Evolutionary conservation across 2,113 vertebrate species (phyloP).

Genomic region (Elaphurus davidianus): DNA sequence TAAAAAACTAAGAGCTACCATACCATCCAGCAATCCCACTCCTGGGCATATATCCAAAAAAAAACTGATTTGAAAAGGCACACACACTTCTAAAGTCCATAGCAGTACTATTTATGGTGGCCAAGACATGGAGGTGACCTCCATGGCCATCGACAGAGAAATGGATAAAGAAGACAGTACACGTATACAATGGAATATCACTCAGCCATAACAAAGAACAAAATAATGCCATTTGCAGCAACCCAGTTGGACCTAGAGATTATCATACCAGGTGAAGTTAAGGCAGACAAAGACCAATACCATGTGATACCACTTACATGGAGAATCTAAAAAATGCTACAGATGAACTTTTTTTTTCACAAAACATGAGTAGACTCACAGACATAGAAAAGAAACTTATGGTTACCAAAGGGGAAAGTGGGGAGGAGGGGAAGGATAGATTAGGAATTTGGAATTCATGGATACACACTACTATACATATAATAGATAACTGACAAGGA

Average conservation of each 20-base stretch:
- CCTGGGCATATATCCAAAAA: neutral
- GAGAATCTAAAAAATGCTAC: neutral
- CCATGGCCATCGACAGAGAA: fast-evolving
- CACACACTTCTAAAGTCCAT: neutral
- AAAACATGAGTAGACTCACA: neutral
- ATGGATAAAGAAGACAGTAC: neutral
- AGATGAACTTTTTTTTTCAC: neutral
- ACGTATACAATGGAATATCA: no score
- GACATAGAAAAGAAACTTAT: neutral
- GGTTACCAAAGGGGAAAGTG: neutral
- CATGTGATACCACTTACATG: fast-evolving
- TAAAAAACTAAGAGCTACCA: neutral
- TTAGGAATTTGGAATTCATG: neutral
- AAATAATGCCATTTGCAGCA: neutral
- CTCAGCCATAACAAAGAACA: neutral
- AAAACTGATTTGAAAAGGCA: neutral
- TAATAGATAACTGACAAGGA: neutral
- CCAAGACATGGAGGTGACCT: neutral
- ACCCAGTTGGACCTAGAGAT: neutral
- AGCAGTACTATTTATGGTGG: neutral
- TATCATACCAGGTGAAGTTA: neutral
- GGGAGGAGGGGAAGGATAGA: neutral
- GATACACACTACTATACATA: neutral
- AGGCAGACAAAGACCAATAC: neutral
- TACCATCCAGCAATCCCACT: neutral